These are phyloP conservation scores for Bradypodion pumilum DNA, from an alignment of 2,797 vertebrate genomes.

Conservation along the genomic window DNA sequence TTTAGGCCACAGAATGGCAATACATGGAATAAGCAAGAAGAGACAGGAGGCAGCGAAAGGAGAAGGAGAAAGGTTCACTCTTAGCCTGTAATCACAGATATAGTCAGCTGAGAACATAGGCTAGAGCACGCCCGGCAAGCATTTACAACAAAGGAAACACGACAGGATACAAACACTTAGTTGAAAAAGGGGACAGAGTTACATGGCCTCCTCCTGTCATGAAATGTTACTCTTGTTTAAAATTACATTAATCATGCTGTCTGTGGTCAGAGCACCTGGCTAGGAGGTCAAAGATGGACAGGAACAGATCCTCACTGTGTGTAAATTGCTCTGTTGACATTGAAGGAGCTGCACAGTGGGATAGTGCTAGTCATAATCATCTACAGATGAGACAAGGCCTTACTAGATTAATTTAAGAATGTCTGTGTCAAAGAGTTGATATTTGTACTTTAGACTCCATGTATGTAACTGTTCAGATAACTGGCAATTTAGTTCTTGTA, in stretches of 20 bases:
- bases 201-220: conserved; percentile 13
- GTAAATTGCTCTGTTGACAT: conserved; percentile 7
- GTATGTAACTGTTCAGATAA: not conserved
- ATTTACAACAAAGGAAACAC: conserved; percentile 22
- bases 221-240: conserved; percentile 12
- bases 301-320: not conserved
- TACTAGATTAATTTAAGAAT: not conserved
- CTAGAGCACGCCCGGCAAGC: not conserved
- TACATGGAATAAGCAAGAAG: fast-evolving
- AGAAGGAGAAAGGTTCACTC: not conserved
- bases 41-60: conserved; percentile 10
- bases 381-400: not conserved
- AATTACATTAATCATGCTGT: conserved; percentile 28
- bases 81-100: not conserved
- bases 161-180: conserved; percentile 19
- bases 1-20: not conserved
- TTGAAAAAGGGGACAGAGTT: not conserved
- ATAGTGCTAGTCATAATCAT: not conserved
- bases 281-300: not conserved
- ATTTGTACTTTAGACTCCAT: not conserved
- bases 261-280: conserved; percentile 8
- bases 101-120: not conserved
- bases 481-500: not conserved
- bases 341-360: not conserved
- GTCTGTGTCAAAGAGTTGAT: not conserved